A percentile compares a stretch with the other conserved stretches of the same genome.
These are phyloP conservation scores for Hyaena hyaena DNA, from an alignment of 2,113 vertebrate genomes.

Conservation along the genomic window DNA sequence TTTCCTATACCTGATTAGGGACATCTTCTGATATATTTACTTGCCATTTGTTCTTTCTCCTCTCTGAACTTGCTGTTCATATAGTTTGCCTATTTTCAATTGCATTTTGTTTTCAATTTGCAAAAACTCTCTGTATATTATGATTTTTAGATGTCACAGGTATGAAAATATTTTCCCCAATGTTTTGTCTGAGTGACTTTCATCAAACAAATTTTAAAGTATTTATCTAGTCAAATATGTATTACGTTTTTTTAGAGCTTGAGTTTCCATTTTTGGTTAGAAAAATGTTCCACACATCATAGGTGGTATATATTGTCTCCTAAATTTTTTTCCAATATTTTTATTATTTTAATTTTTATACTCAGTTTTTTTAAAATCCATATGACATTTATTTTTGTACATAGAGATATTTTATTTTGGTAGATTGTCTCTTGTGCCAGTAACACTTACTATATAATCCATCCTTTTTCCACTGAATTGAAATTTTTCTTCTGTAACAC, in stretches of 20 bases:
- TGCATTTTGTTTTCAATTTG: background rate
- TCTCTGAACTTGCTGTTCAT: background rate
- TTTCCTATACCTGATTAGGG: background rate
- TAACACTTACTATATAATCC: background rate
- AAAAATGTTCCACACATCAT: background rate
- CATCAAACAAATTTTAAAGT: background rate
- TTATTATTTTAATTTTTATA: background rate
- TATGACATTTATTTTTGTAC: background rate
- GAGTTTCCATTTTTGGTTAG: background rate
- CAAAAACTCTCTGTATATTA: background rate
- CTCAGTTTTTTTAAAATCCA: background rate
- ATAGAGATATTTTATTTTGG: background rate
- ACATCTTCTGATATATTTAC: background rate
- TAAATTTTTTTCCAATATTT: background rate
- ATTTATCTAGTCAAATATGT: background rate
- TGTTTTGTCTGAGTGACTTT: background rate
- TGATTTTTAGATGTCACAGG: background rate
- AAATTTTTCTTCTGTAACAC: background rate
- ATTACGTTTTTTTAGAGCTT: background rate
- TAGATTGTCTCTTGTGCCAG: background rate
- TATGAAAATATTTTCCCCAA: background rate
- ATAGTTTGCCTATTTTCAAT: background rate
- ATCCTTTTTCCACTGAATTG: background rate
- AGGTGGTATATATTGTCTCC: background rate
- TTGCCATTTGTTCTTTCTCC: background rate